Conservation (phyloP, 1,140 invertebrate genomes). For the Parasteatoda tepidariorum region DNA sequence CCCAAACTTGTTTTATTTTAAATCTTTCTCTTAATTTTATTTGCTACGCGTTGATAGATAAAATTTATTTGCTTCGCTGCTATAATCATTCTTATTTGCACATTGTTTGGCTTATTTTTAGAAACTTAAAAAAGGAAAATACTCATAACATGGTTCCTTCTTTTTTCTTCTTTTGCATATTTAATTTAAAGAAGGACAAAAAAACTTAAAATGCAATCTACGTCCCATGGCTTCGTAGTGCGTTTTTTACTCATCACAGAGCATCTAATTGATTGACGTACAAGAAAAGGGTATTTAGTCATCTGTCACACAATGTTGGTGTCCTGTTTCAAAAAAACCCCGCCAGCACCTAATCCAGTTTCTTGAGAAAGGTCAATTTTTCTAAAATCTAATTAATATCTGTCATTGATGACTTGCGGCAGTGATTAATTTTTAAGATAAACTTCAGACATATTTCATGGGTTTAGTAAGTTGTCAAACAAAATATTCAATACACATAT, state of each 20-base stretch:
- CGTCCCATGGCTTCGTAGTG: background rate
- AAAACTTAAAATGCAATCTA: background rate
- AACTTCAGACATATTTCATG: conserved; percentile 30
- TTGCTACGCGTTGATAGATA: too few species aligned
- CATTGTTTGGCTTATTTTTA: too few species aligned
- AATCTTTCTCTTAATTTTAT: too few species aligned
- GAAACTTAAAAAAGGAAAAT: too few species aligned
- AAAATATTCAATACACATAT: background rate
- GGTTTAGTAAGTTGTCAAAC: background rate
- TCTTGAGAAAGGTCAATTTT: conserved; percentile 12
- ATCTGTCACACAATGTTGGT: conserved; percentile 8
- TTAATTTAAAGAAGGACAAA: too few species aligned
- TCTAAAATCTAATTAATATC: conserved; percentile 41
- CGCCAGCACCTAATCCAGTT: conserved; percentile 26
- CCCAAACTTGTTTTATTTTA: too few species aligned
- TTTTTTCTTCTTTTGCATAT: too few species aligned
- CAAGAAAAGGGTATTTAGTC: conserved; percentile 24
- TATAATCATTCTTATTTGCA: too few species aligned
- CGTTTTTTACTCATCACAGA: background rate
- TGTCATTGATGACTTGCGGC: conserved; percentile 30
- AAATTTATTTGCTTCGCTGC: too few species aligned
- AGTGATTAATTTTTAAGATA: conserved; percentile 27
- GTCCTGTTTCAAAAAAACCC: conserved; percentile 10
- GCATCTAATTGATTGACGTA: conserved; percentile 13
- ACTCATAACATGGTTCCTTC: too few species aligned